Evolutionary conservation across 2,797 vertebrate species (phyloP).

Genomic region (Mus spretus): DNA sequence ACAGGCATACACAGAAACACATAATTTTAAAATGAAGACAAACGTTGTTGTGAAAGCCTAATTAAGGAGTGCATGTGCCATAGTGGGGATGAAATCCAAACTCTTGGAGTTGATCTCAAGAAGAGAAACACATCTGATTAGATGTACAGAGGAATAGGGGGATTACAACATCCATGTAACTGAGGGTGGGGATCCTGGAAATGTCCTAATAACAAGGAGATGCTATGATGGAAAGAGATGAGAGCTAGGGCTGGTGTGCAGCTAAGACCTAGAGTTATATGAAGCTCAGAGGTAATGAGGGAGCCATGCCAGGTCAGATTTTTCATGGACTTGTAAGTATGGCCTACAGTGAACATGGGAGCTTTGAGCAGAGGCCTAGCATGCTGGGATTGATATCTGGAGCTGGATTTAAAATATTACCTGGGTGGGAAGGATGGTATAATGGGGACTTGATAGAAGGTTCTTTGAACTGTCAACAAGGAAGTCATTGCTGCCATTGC

Average conservation of each 20-base stretch:
- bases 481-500: not conserved
- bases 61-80: not conserved
- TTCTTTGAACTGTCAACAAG: not conserved
- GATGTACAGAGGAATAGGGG: not conserved
- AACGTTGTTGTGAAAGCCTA: not conserved
- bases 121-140: not conserved
- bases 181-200: not conserved
- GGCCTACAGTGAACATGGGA: not conserved
- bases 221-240: not conserved
- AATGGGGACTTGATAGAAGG: not conserved
- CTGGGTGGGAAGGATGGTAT: not conserved
- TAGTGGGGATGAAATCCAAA: not conserved
- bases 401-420: not conserved
- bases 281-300: not conserved
- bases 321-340: not conserved
- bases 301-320: not conserved
- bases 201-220: not conserved
- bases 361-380: not conserved
- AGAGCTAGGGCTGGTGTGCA: not conserved
- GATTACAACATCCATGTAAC: not conserved
- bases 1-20: not conserved
- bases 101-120: not conserved
- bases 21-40: not conserved
- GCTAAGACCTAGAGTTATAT: not conserved
- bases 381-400: not conserved